These are phyloP conservation scores for Hemichromis elongatus DNA, from an alignment of 2,113 vertebrate genomes.

Conservation along the genomic window DNA sequence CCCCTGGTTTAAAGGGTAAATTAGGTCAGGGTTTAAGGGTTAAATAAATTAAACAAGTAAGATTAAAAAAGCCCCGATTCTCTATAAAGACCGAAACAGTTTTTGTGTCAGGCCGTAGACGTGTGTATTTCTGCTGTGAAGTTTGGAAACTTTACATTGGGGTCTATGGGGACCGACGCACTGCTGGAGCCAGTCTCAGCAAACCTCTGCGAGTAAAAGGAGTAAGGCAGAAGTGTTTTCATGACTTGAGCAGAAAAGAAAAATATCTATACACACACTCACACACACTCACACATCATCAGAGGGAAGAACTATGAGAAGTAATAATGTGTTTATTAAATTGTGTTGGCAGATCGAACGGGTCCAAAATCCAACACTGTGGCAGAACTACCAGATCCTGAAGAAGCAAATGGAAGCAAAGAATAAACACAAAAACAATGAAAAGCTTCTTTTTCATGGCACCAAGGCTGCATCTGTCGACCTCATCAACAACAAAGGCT, in stretches of 20 bases:
- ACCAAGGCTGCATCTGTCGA: slow-evolving; percentile 47
- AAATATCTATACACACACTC: rapidly evolving
- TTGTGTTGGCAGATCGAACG: slow-evolving; percentile 80
- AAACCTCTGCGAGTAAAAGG: rapidly evolving
- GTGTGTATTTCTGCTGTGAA: rapidly evolving
- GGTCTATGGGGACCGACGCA: not conserved
- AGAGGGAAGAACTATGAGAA: not conserved
- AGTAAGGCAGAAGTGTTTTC: not conserved
- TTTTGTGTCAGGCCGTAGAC: too few relatives aligned
- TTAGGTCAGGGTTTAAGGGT: too few relatives aligned
- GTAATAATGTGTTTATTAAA: not conserved
- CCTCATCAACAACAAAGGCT: slow-evolving; percentile 75
- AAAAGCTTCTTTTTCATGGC: slow-evolving; percentile 83
- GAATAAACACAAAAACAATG: slow-evolving; percentile 74
- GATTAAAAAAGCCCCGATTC: not conserved
- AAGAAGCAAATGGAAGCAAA: slow-evolving; percentile 80
- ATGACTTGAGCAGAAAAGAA: rapidly evolving
- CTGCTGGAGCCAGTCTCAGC: not conserved
- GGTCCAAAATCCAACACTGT: slow-evolving; percentile 79
- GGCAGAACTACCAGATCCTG: slow-evolving; percentile 80
- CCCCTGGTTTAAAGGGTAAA: too few relatives aligned
- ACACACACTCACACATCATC: rapidly evolving
- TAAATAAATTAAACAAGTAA: not conserved
- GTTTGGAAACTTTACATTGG: not conserved
- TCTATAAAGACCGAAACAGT: rapidly evolving